Evolutionary conservation across 2,113 vertebrate genomes (phyloP).

Genomic region (Nothoprocta perdicaria): DNA sequence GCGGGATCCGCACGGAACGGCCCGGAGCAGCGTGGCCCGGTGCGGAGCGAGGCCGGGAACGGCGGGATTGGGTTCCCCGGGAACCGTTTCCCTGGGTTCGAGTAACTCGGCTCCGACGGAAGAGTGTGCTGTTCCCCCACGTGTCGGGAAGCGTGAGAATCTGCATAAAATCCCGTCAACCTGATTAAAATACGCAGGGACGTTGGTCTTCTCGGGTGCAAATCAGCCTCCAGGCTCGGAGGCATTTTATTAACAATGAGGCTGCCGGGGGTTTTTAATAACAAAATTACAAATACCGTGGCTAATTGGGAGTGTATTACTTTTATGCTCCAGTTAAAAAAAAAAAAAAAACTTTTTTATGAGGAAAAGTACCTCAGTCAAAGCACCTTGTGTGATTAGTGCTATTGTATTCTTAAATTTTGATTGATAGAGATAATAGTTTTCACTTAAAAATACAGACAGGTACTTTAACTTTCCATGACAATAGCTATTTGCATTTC

Average conservation of each 20-base stretch:
- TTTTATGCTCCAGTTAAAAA: conserved; percentile 77
- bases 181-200: conserved; percentile 80
- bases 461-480: conserved; percentile 90
- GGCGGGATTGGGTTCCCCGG: conserved; percentile 70
- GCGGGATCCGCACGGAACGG: too few relatives aligned
- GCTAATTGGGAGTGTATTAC: conserved; percentile 82
- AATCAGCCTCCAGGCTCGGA: conserved; percentile 78
- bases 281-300: conserved; percentile 83
- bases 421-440: conserved; percentile 92
- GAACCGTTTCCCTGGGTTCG: conserved; percentile 77
- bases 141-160: conserved; percentile 79
- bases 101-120: conserved; percentile 84
- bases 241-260: conserved; percentile 82
- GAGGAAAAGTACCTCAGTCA: conserved; percentile 83
- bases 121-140: conserved; percentile 87
- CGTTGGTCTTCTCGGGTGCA: conserved; percentile 78
- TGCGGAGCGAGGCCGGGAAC: conserved; percentile 40
- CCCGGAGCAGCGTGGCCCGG: too few relatives aligned
- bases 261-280: conserved; percentile 80
- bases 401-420: conserved; percentile 90
- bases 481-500: conserved; percentile 91
- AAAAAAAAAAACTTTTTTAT: conserved; percentile 74
- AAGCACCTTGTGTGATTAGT: conserved; percentile 87
- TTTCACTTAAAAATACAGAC: conserved; percentile 90
- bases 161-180: conserved; percentile 80